phyloP scores from a whole-genome alignment of 1,140 invertebrate genomes.

The Stegodyphus mimosarum region DNA sequence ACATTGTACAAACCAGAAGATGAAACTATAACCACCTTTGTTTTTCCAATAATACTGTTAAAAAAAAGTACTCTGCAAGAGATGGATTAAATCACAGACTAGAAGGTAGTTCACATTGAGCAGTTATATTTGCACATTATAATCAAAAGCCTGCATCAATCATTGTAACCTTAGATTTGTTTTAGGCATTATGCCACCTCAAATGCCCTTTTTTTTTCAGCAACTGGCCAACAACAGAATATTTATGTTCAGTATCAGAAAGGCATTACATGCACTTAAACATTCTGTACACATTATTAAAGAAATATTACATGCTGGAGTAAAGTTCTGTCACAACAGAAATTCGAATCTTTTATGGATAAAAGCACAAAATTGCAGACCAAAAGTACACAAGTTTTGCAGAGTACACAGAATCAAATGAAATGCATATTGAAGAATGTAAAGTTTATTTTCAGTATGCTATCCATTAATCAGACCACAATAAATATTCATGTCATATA shows the following conservation, averaged over 20 bases:
- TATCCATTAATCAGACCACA: no score
- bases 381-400: no score
- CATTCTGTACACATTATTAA: neutral
- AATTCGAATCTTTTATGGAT: no score
- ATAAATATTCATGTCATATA: no score
- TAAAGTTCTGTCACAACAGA: no score
- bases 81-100: constrained; percentile 61
- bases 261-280: neutral
- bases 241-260: neutral
- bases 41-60: constrained; percentile 61
- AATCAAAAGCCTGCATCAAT: constrained; percentile 37
- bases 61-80: constrained; percentile 58
- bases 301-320: neutral
- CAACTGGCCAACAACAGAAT: constrained; percentile 16
- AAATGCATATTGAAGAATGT: no score
- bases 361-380: no score
- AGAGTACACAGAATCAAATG: no score
- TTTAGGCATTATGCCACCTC: constrained; percentile 13
- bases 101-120: constrained; percentile 59
- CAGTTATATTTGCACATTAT: constrained; percentile 58
- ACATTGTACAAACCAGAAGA: constrained; percentile 55
- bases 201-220: constrained; percentile 49
- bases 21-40: constrained; percentile 61
- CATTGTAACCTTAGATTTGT: constrained; percentile 29
- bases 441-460: no score